Percentiles rank a stretch among this genome's conserved stretches.
These are phyloP conservation scores for Lepidurus apus DNA, from an alignment of 1,140 invertebrate species.

Conservation along the genomic window DNA sequence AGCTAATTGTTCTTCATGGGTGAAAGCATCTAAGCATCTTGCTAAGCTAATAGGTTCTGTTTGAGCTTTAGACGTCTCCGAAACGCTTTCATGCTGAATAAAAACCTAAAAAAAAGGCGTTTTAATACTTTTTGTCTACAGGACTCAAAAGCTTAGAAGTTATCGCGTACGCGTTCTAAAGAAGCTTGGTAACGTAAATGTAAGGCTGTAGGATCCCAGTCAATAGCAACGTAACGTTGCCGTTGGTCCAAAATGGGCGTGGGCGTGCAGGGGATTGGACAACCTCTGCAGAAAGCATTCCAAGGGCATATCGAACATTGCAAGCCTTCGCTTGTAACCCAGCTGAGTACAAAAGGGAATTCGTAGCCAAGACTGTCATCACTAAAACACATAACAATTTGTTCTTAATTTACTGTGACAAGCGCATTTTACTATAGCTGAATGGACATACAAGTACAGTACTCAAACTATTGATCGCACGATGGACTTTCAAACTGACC, in stretches of 20 bases:
- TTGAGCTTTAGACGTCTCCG: conserved; percentile 58
- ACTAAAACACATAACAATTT: conserved; percentile 50
- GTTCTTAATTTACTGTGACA: background rate
- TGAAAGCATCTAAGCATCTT: conserved; percentile 75
- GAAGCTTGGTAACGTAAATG: conserved; percentile 79
- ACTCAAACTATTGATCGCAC: too few relatives aligned
- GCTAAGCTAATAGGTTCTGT: conserved; percentile 72
- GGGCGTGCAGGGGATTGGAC: conserved; percentile 64
- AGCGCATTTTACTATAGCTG: background rate
- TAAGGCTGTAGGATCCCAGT: conserved; percentile 85
- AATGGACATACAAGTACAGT: background rate
- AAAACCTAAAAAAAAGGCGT: conserved; percentile 50
- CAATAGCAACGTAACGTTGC: conserved; percentile 60
- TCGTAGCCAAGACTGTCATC: conserved; percentile 84
- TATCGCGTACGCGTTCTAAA: conserved; percentile 60
- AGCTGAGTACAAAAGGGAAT: conserved; percentile 77
- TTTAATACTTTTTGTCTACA: conserved; percentile 23
- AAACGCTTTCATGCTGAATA: conserved; percentile 66
- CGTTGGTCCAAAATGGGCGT: conserved; percentile 40
- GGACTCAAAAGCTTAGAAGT: background rate
- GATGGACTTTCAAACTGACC: too few relatives aligned
- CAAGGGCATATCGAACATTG: conserved; percentile 76
- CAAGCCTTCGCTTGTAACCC: conserved; percentile 61
- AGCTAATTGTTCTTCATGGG: conserved; percentile 69
- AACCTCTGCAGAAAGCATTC: conserved; percentile 79